Evolutionary conservation across 2,797 vertebrate genomes (phyloP).

Genomic region (Megaceryle alcyon): DNA sequence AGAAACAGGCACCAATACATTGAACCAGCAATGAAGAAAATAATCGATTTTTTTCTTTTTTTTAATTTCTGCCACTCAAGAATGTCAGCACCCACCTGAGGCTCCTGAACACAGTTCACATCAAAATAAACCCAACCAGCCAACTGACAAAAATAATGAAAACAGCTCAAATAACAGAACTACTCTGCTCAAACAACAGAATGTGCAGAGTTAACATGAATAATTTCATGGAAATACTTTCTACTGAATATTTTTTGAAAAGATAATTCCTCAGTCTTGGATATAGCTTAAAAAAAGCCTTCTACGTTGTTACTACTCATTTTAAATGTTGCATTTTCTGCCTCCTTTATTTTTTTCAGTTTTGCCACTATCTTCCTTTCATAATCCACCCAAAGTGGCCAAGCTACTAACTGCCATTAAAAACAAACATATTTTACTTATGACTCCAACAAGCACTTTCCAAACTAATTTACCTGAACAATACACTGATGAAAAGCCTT

Average conservation of each 20-base stretch:
- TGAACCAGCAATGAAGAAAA: background rate
- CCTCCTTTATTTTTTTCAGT: accelerated
- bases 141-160: background rate
- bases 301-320: accelerated
- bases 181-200: background rate
- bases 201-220: background rate
- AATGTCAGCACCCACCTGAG: background rate
- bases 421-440: background rate
- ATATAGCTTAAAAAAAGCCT: background rate
- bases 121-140: background rate
- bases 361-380: background rate
- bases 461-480: background rate
- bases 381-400: background rate
- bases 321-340: background rate
- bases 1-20: background rate
- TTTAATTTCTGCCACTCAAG: background rate
- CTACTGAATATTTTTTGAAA: background rate
- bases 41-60: background rate
- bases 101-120: background rate
- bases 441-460: background rate
- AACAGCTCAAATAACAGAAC: background rate
- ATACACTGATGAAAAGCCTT: background rate
- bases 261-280: background rate
- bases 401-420: background rate
- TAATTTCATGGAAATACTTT: background rate